A percentile compares a stretch with the other conserved stretches of the same genome.
phyloP scores from a whole-genome alignment of 2,888 invertebrate species.

The Euplexia lucipara region DNA sequence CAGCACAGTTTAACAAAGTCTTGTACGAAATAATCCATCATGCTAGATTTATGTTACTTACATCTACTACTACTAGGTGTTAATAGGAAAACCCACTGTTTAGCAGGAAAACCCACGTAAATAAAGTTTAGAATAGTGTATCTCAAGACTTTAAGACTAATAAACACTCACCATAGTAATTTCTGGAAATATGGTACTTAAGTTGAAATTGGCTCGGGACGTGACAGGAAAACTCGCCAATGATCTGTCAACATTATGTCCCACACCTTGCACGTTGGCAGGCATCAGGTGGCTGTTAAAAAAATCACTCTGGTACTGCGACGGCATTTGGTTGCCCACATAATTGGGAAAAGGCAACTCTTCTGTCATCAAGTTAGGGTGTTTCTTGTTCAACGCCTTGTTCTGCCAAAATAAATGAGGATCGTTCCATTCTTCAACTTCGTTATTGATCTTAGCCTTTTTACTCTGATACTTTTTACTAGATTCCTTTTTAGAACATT shows the following conservation, averaged over 20 bases:
- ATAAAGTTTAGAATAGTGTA: too few relatives aligned
- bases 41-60: too few relatives aligned
- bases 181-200: constrained; percentile 96
- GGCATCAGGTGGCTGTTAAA: constrained; percentile 86
- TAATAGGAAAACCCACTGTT: too few relatives aligned
- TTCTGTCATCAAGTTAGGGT: constrained; percentile 81
- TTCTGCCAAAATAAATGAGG: constrained; percentile 85
- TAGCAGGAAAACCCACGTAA: too few relatives aligned
- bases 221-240: constrained; percentile 82
- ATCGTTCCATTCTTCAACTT: constrained; percentile 86
- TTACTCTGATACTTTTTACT: constrained; percentile 87
- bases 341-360: constrained; percentile 86
- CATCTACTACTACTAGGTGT: too few relatives aligned
- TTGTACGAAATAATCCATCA: background rate
- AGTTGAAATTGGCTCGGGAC: constrained; percentile 94
- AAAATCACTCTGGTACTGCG: constrained; percentile 86
- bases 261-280: constrained; percentile 81
- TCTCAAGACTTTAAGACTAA: too few relatives aligned
- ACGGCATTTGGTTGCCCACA: constrained; percentile 83
- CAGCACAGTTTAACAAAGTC: too few relatives aligned
- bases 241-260: constrained; percentile 81
- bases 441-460: constrained; percentile 79
- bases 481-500: constrained; percentile 87
- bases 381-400: constrained; percentile 79
- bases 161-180: constrained; percentile 92